Percentiles rank a stretch among this genome's conserved stretches.
Conservation (phyloP, 2,888 invertebrate genomes). For the Vannuccia rotundouncinata region DNA sequence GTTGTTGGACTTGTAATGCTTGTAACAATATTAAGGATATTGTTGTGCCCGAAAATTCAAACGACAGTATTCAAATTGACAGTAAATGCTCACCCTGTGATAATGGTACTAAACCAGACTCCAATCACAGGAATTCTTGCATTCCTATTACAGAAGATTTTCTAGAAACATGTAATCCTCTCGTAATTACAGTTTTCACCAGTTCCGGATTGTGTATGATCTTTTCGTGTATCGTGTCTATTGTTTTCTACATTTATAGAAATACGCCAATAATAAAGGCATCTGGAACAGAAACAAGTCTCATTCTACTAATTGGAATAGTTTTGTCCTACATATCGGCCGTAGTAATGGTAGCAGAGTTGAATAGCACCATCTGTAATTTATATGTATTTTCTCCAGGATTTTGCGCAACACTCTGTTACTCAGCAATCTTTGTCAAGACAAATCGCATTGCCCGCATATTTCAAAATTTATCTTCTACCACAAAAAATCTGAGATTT, state of each 20-base stretch:
- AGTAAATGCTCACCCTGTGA: neutral
- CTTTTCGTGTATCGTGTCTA: neutral
- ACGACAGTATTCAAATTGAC: too few relatives aligned
- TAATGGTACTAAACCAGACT: neutral
- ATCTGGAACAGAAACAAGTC: conserved; percentile 48
- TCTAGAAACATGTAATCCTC: neutral
- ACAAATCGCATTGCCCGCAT: conserved; percentile 51
- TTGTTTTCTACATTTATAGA: conserved; percentile 42
- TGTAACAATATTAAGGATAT: neutral
- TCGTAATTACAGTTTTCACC: neutral
- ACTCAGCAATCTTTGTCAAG: conserved; percentile 48
- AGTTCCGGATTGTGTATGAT: neutral
- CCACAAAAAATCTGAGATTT: conserved; percentile 31
- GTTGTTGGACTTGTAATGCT: neutral
- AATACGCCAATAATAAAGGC: conserved; percentile 49
- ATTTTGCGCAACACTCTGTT: conserved; percentile 48
- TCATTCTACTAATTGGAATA: conserved; percentile 47
- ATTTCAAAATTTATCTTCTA: conserved; percentile 42
- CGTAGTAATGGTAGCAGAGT: conserved; percentile 45
- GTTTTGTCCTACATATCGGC: conserved; percentile 45
- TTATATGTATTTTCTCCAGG: conserved; percentile 48
- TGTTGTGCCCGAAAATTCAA: too few relatives aligned
- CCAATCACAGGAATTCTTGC: neutral
- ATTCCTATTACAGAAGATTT: neutral
- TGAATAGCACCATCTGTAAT: conserved; percentile 44